Conservation (phyloP, 2,888 invertebrate genomes). For the Monochamus alternatus region DNA sequence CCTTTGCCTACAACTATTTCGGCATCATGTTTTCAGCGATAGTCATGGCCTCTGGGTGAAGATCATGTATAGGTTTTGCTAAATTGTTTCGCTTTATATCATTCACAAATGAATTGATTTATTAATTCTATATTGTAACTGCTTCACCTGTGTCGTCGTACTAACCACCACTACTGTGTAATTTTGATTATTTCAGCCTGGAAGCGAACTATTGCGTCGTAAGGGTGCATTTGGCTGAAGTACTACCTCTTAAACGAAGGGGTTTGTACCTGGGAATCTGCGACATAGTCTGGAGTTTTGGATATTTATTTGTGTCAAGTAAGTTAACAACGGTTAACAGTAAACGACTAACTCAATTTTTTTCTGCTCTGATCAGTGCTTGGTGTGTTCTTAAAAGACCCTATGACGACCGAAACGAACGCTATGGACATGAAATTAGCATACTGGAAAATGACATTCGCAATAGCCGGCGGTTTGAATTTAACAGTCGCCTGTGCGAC, state of each 20-base stretch:
- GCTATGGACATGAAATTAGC: slow-evolving; percentile 62
- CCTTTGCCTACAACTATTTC: slow-evolving; percentile 67
- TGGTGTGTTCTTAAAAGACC: slow-evolving; percentile 49
- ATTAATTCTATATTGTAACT: neutral
- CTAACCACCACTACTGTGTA: too few species aligned
- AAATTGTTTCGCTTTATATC: slow-evolving; percentile 18
- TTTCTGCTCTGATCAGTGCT: slow-evolving; percentile 38
- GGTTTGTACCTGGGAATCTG: slow-evolving; percentile 66
- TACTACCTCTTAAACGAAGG: slow-evolving; percentile 66
- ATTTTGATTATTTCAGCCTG: slow-evolving; percentile 61
- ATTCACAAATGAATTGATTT: neutral
- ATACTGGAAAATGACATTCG: slow-evolving; percentile 70
- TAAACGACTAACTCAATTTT: too few species aligned
- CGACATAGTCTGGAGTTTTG: slow-evolving; percentile 67
- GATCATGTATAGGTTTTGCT: slow-evolving; percentile 41
- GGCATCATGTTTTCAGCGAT: slow-evolving; percentile 66
- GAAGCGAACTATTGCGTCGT: slow-evolving; percentile 64
- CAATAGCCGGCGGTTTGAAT: slow-evolving; percentile 66
- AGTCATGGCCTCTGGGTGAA: slow-evolving; percentile 69
- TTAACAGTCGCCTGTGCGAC: slow-evolving; percentile 68
- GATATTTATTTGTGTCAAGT: slow-evolving; percentile 64
- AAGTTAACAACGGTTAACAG: slow-evolving; percentile 6
- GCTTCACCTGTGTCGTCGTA: too few species aligned
- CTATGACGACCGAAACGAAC: slow-evolving; percentile 48
- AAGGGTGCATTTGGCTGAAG: slow-evolving; percentile 69